Evolutionary conservation across 2,113 vertebrate genomes (phyloP), one percentile per base, ranked within the genome.

Genomic region (Pseudopodoces humilis): DNA sequence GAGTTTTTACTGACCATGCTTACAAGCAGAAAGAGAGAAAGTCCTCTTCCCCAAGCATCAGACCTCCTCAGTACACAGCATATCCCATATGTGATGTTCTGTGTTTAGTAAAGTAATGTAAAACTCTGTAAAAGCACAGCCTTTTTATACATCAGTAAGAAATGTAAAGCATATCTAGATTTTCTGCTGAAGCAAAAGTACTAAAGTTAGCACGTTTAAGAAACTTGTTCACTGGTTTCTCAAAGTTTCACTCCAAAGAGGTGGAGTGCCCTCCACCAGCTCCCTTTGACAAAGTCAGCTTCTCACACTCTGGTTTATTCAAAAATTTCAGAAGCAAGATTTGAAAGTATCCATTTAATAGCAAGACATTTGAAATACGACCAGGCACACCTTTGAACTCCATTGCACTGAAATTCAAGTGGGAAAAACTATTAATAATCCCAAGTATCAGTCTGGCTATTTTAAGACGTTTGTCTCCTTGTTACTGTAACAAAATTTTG

Each of bases 1-100:
- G 41, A 64, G 7, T 5, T 79, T 68, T 75, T 18, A 55, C 9
- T 59, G 24, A 10, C 6, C 0, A 0, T 0, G 2, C 4, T 46
- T 59, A 27, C 3, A 47, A 35, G 21, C 7, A 49, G 19, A 18
- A 81, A 46, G 15, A 82, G 9, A 50, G 13, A 39, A 76, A 52
- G 2, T 60, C 10, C 30, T 85, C 31, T 52, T 86, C 7, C 27
- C 4, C 10, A 50, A 33, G 19, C 31, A 5, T 35, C 77, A 60
- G 64, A 59, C 4, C 15, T 59, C 30, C 21, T 79, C 47, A 33
- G 8, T 43, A 35, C 19, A 6, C 10, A 70, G 2, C 7, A 46
- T 65, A 49, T 52, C 8, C 41, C 17, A 27, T 16, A 58, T 6
- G 8, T 0, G 1, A 52, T 46, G 20, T 13, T 31, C 10, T 80